These are phyloP conservation scores for Coryphaenoides rupestris DNA, from an alignment of 2,113 vertebrate genomes.

Conservation along the genomic window DNA sequence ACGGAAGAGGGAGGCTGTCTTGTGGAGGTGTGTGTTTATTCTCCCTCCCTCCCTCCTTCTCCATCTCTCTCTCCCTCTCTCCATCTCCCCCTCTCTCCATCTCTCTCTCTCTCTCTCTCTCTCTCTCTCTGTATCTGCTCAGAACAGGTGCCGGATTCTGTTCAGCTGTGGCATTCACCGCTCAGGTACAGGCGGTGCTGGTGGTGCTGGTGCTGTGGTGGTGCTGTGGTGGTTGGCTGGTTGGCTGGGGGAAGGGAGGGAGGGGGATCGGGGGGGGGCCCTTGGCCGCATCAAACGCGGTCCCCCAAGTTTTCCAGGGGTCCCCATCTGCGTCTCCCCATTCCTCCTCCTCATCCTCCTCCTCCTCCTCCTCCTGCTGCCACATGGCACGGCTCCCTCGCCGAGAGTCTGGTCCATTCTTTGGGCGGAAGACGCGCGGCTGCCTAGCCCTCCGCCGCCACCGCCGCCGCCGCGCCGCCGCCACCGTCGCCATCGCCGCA, in stretches of 20 bases:
- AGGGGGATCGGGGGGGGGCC: no score
- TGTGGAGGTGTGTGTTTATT: no score
- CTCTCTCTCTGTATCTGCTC: constrained; percentile 70
- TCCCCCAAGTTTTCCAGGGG: constrained; percentile 76
- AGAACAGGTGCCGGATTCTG: constrained; percentile 74
- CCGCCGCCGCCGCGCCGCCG: constrained; percentile 45
- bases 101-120: constrained; percentile 55
- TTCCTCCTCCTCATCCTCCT: no score
- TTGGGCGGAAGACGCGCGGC: no score
- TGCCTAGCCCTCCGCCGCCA: no score
- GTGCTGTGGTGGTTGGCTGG: no score
- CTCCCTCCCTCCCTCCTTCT: no score
- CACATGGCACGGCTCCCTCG: constrained; percentile 78
- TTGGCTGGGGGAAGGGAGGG: no score
- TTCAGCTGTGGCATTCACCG: constrained; percentile 71
- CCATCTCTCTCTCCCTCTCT: no score
- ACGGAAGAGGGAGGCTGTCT: no score
- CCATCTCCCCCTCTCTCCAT: constrained; percentile 6
- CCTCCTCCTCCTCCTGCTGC: no score
- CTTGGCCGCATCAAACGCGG: constrained; percentile 63
- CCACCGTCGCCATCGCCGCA: constrained; percentile 55
- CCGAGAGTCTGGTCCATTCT: constrained; percentile 81
- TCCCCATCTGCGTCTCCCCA: constrained; percentile 74
- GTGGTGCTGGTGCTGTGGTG: no score
- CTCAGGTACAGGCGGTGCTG: constrained; percentile 66